Evolutionary conservation across 2,113 vertebrate species (phyloP).

Genomic region (Gambusia affinis): DNA sequence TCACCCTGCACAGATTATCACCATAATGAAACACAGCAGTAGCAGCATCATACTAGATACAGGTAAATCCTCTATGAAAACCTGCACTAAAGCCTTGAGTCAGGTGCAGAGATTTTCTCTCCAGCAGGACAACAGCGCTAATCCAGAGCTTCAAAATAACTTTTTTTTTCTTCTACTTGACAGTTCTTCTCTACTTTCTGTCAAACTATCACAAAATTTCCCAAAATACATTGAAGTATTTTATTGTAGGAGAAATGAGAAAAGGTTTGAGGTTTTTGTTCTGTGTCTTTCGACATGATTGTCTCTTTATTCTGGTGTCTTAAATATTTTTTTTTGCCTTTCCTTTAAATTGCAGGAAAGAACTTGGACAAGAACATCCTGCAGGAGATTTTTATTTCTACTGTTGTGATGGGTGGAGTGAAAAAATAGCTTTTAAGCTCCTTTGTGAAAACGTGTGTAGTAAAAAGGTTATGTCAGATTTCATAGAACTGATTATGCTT

Average conservation of each 20-base stretch:
- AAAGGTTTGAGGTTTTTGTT: background rate
- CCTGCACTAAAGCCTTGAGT: too few species aligned
- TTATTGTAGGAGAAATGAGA: too few species aligned
- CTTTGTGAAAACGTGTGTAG: slow-evolving; percentile 1
- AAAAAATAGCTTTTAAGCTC: slow-evolving; percentile 12
- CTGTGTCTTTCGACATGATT: background rate
- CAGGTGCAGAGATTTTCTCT: too few species aligned
- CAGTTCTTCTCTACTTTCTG: too few species aligned
- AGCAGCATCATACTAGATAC: background rate
- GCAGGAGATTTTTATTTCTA: slow-evolving; percentile 83
- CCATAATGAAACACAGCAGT: background rate
- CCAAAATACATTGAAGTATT: too few species aligned
- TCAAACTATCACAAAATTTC: too few species aligned
- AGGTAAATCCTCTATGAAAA: background rate
- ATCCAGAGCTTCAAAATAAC: too few species aligned
- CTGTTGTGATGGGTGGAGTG: slow-evolving; percentile 56
- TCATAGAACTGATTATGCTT: background rate
- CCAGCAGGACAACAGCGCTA: too few species aligned
- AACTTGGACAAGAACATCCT: slow-evolving; percentile 90
- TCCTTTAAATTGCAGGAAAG: slow-evolving; percentile 79
- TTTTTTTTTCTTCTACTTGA: too few species aligned
- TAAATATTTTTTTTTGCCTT: background rate
- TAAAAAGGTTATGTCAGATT: background rate
- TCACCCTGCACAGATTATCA: background rate
- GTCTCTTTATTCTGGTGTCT: background rate